Evolutionary conservation across 2,113 vertebrate genomes (phyloP).

Genomic region (Corythornis cristatus): DNA sequence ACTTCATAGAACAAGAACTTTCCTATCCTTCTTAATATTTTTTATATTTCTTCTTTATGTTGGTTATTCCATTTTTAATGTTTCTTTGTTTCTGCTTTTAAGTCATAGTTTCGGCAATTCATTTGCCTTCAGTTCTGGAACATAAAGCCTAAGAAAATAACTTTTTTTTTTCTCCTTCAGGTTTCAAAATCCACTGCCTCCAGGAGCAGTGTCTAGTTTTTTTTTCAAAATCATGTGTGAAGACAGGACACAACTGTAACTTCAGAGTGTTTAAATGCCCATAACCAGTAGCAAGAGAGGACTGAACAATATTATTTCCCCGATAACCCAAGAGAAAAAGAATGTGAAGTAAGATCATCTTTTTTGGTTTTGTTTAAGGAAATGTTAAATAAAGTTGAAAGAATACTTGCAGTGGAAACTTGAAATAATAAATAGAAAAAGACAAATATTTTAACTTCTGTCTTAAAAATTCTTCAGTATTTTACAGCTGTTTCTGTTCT

Average conservation of each 20-base stretch:
- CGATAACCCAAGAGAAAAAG: background rate
- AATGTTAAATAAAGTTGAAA: background rate
- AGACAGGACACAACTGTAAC: background rate
- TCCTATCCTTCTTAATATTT: background rate
- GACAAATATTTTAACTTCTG: background rate
- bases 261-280: background rate
- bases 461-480: background rate
- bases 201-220: background rate
- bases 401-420: background rate
- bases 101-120: background rate
- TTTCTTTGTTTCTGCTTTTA: background rate
- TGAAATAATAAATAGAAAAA: background rate
- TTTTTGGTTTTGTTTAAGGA: background rate
- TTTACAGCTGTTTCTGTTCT: background rate
- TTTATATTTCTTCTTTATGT: background rate
- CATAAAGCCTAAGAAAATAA: background rate
- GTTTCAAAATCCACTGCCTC: background rate
- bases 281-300: background rate
- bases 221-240: background rate
- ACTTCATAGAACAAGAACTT: background rate
- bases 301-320: background rate
- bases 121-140: background rate
- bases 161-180: background rate
- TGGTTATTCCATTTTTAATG: background rate
- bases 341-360: background rate